phyloP scores from a whole-genome alignment of 92 coral and sea anemone species.

The Phenganax stokvisi region DNA sequence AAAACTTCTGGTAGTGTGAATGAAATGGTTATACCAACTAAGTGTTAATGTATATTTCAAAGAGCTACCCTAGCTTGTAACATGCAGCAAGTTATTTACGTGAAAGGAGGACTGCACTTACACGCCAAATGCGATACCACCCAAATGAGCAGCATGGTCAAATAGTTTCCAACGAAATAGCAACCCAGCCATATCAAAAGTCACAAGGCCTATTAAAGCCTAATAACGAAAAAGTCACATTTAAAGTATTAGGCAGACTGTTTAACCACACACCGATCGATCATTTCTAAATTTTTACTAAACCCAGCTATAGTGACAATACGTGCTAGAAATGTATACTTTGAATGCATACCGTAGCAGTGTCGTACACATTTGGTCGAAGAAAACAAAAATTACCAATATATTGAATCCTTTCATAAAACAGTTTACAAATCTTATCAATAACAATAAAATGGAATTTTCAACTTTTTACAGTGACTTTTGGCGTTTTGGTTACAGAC shows the following conservation, averaged over 20 bases:
- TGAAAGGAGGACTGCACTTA: constrained; percentile 26
- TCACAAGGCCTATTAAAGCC: constrained; percentile 84
- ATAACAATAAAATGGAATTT: too few relatives aligned
- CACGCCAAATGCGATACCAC: constrained; percentile 89
- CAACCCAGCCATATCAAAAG: constrained; percentile 80
- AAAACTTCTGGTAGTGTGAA: not conserved
- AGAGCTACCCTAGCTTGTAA: not conserved
- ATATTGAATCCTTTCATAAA: too few relatives aligned
- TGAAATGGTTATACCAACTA: not conserved
- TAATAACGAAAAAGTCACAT: constrained; percentile 10
- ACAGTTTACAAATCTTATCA: too few relatives aligned
- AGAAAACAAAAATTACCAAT: too few relatives aligned
- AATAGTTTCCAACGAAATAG: constrained; percentile 81
- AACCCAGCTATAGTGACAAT: too few relatives aligned
- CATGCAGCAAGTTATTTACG: constrained; percentile 24
- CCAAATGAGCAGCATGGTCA: constrained; percentile 97
- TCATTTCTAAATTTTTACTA: too few relatives aligned
- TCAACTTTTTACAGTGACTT: too few relatives aligned
- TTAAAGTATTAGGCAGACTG: not conserved
- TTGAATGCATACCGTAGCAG: too few relatives aligned
- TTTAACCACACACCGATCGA: not conserved
- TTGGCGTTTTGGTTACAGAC: too few relatives aligned
- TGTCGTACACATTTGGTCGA: too few relatives aligned
- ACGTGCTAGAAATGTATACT: too few relatives aligned
- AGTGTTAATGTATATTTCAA: not conserved